These are phyloP conservation scores for Pipa parva DNA, from an alignment of 2,113 vertebrate species.

Conservation along the genomic window DNA sequence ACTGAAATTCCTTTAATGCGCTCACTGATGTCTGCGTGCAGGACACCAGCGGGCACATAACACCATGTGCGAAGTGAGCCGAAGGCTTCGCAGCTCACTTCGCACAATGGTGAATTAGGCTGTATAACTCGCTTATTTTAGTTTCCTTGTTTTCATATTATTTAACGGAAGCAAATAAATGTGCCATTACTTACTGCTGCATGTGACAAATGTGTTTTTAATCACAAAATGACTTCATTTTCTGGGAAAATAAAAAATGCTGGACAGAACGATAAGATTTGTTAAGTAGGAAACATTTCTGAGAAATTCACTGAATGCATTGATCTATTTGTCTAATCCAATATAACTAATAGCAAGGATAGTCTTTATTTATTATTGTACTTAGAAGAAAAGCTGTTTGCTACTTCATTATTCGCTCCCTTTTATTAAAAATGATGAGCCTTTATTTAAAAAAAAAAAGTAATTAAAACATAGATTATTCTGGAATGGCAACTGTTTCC, in stretches of 20 bases:
- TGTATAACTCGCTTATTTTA: too few relatives aligned
- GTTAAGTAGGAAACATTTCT: neutral
- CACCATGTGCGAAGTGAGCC: too few relatives aligned
- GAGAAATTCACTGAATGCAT: conserved; percentile 1
- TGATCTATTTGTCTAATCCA: neutral
- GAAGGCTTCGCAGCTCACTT: too few relatives aligned
- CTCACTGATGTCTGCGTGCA: too few relatives aligned
- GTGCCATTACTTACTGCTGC: neutral
- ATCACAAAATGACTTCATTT: conserved; percentile 13
- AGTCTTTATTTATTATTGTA: neutral
- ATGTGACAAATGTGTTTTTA: neutral
- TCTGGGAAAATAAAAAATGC: neutral
- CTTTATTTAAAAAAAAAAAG: conserved; percentile 5
- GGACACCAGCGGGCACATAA: too few relatives aligned
- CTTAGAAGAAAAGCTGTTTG: conserved; percentile 9
- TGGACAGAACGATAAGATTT: neutral
- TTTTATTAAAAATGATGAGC: conserved; percentile 24
- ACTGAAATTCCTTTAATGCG: too few relatives aligned
- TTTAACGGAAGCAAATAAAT: conserved; percentile 7
- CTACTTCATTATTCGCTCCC: conserved; percentile 12
- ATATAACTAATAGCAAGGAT: neutral
- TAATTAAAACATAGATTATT: conserved; percentile 20
- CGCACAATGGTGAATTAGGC: too few relatives aligned
- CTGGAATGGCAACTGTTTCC: neutral
- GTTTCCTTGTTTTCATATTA: neutral